Evolutionary conservation across 2,113 vertebrate genomes (phyloP), one percentile per base, ranked within the genome.

Genomic region (Pholis gunnellus): DNA sequence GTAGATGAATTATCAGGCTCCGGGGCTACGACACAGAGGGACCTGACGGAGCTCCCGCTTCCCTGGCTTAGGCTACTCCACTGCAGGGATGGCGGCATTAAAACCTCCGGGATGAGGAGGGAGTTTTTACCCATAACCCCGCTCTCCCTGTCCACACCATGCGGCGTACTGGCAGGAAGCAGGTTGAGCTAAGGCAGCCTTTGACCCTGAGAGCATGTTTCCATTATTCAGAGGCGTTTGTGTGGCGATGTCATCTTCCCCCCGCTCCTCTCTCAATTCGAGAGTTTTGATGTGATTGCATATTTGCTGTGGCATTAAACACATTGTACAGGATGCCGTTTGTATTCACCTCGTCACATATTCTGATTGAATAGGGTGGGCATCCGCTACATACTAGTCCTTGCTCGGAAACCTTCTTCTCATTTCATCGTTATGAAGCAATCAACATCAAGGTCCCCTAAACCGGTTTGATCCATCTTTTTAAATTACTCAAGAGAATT

Each of bases 161-260:
- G 72, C 77, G 59, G 25, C 57, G 34, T 61, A 87, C 78, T 86
- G 70, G 36, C 60, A 78, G 65, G 63, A 88, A 77, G 81, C 61
- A 48, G 72, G 78, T 72, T 66, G 27, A 75, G 79, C 75, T 85
- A 73, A 89, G 87, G 68, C 84, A 64, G 56, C 7, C 18, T 67
- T 83, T 91, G 89, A 90, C 88, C 90, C 84, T 75, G 46, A 40
- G 57, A 79, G 66, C 63, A 40, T 65, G 48, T 81, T 86, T 89
- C 88, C 67, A 84, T 92, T 89, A 91, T 89, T 89, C 73, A 87
- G 59, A 82, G 60, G 34, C 60, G 64, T 76, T 79, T 86, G 68
- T 86, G 71, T 31, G 10, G 54, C 72, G 56, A 31, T 82, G 90
- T 82, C 84, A 78, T 75, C 68, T 72, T 72, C 65, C 65, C 56